phyloP scores from a whole-genome alignment of 2,797 vertebrate species.

The Parambassis ranga region DNA sequence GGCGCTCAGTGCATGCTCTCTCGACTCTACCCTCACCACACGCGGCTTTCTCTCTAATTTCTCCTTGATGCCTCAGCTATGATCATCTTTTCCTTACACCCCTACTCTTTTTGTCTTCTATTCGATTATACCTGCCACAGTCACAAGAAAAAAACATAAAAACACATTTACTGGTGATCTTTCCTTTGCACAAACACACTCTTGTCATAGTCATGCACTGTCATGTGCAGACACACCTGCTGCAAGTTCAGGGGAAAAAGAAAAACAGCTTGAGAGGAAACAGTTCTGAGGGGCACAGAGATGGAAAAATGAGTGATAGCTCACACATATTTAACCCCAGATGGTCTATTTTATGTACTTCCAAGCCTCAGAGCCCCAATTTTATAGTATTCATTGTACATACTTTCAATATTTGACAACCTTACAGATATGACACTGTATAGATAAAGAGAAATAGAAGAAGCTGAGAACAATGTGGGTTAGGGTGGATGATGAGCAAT shows the following conservation, averaged over 20 bases:
- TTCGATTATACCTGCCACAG: slow-evolving; percentile 18
- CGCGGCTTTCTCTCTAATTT: slow-evolving; percentile 28
- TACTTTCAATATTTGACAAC: not conserved
- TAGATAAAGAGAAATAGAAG: not conserved
- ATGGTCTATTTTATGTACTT: slow-evolving; percentile 2
- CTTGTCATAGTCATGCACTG: too few relatives aligned
- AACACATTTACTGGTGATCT: not conserved
- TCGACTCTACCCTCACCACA: not conserved
- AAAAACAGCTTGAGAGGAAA: not conserved
- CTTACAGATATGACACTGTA: not conserved
- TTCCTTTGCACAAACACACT: not conserved
- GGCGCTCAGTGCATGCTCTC: slow-evolving; percentile 14
- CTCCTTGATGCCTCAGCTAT: slow-evolving; percentile 32
- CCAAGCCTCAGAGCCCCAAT: not conserved
- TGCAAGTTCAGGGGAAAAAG: not conserved
- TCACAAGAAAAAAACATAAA: slow-evolving; percentile 10
- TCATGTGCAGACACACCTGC: not conserved
- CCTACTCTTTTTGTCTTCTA: not conserved
- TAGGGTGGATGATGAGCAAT: not conserved
- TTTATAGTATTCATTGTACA: slow-evolving; percentile 1
- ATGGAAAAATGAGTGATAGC: not conserved
- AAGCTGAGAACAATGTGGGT: not conserved
- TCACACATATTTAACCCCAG: not conserved
- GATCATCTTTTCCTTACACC: slow-evolving; percentile 26
- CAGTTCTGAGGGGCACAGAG: slow-evolving; percentile 1